A percentile compares a stretch with the other conserved stretches of the same genome.
Evolutionary conservation across 1,140 invertebrate genomes (phyloP).

Genomic region (Phthorimaea operculella): DNA sequence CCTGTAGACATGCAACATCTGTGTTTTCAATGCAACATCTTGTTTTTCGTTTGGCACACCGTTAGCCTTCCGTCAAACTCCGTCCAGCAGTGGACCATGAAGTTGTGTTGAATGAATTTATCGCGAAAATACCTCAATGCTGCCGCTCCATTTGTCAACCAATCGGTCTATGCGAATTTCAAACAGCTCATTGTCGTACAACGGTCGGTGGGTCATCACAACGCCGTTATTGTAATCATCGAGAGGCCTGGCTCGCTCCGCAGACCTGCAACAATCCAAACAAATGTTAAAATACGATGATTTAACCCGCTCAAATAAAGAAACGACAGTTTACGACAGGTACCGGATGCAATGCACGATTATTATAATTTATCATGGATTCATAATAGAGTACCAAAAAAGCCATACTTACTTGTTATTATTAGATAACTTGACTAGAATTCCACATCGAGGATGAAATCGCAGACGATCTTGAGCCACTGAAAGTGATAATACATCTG

Average conservation of each 20-base stretch:
- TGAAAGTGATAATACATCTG: constrained; percentile 28
- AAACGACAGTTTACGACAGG: too few relatives aligned
- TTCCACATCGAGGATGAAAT: constrained; percentile 90
- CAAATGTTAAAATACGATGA: constrained; percentile 3
- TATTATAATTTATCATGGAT: too few relatives aligned
- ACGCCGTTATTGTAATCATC: constrained; percentile 96
- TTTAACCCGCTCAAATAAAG: too few relatives aligned
- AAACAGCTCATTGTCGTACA: constrained; percentile 91
- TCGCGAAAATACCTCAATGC: constrained; percentile 78
- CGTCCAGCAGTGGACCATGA: too few relatives aligned
- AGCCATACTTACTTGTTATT: constrained; percentile 67
- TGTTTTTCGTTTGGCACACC: too few relatives aligned
- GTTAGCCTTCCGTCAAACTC: too few relatives aligned
- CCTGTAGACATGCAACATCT: too few relatives aligned
- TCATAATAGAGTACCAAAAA: too few relatives aligned
- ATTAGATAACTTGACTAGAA: constrained; percentile 87
- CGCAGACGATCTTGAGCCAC: constrained; percentile 74
- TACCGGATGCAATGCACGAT: too few relatives aligned
- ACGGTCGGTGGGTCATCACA: constrained; percentile 89
- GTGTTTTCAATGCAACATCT: too few relatives aligned
- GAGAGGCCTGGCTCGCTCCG: constrained; percentile 85
- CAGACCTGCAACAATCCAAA: constrained; percentile 71
- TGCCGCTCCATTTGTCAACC: constrained; percentile 92
- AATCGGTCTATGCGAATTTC: constrained; percentile 93
- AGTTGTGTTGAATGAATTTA: too few relatives aligned